Evolutionary conservation across 2,888 invertebrate genomes (phyloP).

Genomic region (Latrodectus hesperus): DNA sequence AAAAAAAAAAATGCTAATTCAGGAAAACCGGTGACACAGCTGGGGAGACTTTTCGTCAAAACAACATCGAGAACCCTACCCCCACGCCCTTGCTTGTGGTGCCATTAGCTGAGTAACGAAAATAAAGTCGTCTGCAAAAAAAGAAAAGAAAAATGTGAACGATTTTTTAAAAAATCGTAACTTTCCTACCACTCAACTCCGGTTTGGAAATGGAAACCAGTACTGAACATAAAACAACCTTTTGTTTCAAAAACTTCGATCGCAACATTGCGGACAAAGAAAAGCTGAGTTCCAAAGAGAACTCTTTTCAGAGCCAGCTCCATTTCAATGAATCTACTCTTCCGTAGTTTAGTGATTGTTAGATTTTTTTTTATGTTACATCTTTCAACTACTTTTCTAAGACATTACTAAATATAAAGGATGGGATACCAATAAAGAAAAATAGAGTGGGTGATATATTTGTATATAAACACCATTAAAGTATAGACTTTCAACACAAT

Average conservation of each 20-base stretch:
- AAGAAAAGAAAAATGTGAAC: slow-evolving; percentile 1
- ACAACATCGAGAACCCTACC: slow-evolving; percentile 22
- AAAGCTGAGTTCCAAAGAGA: slow-evolving; percentile 16
- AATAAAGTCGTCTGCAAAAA: slow-evolving; percentile 20
- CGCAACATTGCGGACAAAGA: slow-evolving; percentile 37
- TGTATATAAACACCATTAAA: too few relatives aligned
- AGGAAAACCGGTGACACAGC: slow-evolving; percentile 30
- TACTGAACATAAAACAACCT: slow-evolving; percentile 36
- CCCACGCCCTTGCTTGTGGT: slow-evolving; percentile 12
- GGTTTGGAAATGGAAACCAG: slow-evolving; percentile 27
- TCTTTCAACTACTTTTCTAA: slow-evolving; percentile 27
- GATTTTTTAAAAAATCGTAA: too few relatives aligned
- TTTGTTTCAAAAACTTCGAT: slow-evolving; percentile 57
- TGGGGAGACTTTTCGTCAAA: slow-evolving; percentile 27
- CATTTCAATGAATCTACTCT: not conserved
- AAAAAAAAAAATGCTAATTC: slow-evolving; percentile 37
- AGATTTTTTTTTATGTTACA: slow-evolving; percentile 25
- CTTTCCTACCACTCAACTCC: slow-evolving; percentile 6
- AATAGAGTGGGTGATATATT: slow-evolving; percentile 1
- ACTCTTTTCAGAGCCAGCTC: slow-evolving; percentile 9
- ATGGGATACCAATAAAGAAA: slow-evolving; percentile 32
- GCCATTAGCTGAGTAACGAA: slow-evolving; percentile 33
- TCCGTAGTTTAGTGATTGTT: slow-evolving; percentile 27
- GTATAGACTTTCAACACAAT: not conserved
- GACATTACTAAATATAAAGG: slow-evolving; percentile 36